Evolutionary conservation across 2,797 vertebrate species (phyloP).

Genomic region (Holocentrus rufus): DNA sequence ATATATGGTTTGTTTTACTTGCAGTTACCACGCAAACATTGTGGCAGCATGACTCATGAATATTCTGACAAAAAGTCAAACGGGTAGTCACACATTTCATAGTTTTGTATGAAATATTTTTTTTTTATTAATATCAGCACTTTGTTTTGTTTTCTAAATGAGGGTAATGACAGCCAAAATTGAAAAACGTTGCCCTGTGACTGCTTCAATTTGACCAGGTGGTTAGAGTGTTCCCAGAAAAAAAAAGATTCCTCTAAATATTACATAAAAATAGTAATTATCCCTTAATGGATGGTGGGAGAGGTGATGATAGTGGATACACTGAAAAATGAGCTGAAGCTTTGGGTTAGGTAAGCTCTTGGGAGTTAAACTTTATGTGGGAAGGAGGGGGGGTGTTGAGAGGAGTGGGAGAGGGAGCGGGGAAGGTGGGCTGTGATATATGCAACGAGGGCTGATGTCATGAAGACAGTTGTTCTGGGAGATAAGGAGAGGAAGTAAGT

Average conservation of each 20-base stretch:
- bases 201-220: not conserved
- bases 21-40: not conserved
- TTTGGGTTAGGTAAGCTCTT: constrained; percentile 33
- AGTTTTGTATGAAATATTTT: too few species aligned
- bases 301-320: constrained; percentile 8
- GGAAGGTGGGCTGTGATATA: constrained; percentile 54
- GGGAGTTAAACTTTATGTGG: not conserved
- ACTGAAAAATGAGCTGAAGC: constrained; percentile 36
- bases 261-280: not conserved
- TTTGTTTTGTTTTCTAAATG: too few species aligned
- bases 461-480: constrained; percentile 52
- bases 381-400: constrained; percentile 29
- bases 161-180: not conserved
- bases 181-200: not conserved
- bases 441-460: constrained; percentile 63
- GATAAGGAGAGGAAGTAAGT: constrained; percentile 52
- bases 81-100: not conserved
- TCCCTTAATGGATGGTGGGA: not conserved
- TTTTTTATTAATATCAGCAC: too few species aligned
- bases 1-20: not conserved
- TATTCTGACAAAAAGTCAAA: too few species aligned
- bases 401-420: constrained; percentile 17
- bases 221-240: not conserved
- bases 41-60: not conserved
- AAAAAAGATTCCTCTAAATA: not conserved